phyloP scores from a whole-genome alignment of 2,797 vertebrate species.

The Gymnoscopelus braueri region DNA sequence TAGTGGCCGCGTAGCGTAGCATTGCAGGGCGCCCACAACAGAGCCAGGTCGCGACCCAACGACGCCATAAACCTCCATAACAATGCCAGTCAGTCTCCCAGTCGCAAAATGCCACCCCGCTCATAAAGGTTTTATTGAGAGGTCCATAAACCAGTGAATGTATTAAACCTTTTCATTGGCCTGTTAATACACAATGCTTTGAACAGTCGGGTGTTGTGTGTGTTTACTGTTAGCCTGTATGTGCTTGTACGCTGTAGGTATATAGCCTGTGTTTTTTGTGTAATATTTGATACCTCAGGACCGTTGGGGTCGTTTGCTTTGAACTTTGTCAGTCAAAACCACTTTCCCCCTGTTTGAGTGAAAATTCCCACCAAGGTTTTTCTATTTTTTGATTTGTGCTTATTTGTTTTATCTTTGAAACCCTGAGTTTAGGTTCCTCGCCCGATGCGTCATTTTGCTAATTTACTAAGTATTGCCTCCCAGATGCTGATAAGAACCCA shows the following conservation, averaged over 20 bases:
- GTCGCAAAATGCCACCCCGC: constrained; percentile 54
- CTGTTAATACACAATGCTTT: constrained; percentile 49
- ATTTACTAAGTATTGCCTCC: constrained; percentile 4
- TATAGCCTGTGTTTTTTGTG: constrained; percentile 1
- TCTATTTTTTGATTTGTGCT: not conserved
- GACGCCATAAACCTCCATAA: constrained; percentile 49
- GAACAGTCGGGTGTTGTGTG: constrained; percentile 24
- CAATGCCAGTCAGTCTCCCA: constrained; percentile 44
- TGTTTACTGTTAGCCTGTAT: constrained; percentile 1
- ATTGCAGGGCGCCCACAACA: constrained; percentile 10
- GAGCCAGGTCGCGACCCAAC: constrained; percentile 56
- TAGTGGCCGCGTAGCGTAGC: too few species aligned
- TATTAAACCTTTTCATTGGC: constrained; percentile 58
- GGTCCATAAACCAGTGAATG: constrained; percentile 58
- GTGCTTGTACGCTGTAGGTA: constrained; percentile 2
- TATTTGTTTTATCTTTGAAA: not conserved
- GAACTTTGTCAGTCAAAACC: constrained; percentile 10
- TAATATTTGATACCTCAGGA: constrained; percentile 17
- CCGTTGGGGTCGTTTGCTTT: constrained; percentile 3
- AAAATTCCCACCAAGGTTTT: not conserved
- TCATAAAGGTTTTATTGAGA: constrained; percentile 58
- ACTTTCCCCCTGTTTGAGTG: not conserved
- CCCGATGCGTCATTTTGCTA: constrained; percentile 9
- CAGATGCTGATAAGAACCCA: constrained; percentile 22
- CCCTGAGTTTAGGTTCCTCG: constrained; percentile 10